Conservation (phyloP, 2,797 vertebrate species). For the Enteromius treurensis region DNA sequence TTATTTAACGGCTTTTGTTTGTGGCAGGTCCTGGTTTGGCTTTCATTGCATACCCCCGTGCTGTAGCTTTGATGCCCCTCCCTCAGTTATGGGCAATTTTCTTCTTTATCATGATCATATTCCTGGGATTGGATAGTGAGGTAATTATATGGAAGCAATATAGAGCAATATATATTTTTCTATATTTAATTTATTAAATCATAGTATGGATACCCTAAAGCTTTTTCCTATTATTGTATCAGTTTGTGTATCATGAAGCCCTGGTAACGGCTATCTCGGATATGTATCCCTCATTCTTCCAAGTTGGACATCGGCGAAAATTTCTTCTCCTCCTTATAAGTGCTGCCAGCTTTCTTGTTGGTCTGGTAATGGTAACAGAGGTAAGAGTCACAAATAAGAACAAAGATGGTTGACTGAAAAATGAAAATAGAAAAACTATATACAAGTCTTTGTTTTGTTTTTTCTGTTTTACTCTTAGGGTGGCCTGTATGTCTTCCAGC, state of each 20-base stretch:
- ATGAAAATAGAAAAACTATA: not conserved
- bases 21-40: slow-evolving; percentile 90
- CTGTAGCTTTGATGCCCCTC: slow-evolving; percentile 91
- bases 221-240: slow-evolving; percentile 26
- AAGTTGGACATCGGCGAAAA: slow-evolving; percentile 80
- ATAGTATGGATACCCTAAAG: not conserved
- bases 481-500: slow-evolving; percentile 80
- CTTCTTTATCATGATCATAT: slow-evolving; percentile 95
- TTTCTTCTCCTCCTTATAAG: slow-evolving; percentile 86
- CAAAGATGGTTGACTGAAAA: not conserved
- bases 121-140: slow-evolving; percentile 94
- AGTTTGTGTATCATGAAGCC: slow-evolving; percentile 94
- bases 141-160: slow-evolving; percentile 65
- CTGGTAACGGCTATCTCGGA: slow-evolving; percentile 90
- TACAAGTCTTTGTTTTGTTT: too few relatives aligned
- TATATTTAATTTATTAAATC: not conserved
- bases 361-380: slow-evolving; percentile 91
- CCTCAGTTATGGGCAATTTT: slow-evolving; percentile 94
- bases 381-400: slow-evolving; percentile 69
- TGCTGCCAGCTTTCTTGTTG: slow-evolving; percentile 82
- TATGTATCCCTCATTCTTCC: slow-evolving; percentile 86
- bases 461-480: slow-evolving; percentile 68
- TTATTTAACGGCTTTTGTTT: not conserved
- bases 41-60: slow-evolving; percentile 93
- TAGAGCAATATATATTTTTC: not conserved